Evolutionary conservation across 2,888 invertebrate species (phyloP).

Genomic region (Galerucella pusilla): DNA sequence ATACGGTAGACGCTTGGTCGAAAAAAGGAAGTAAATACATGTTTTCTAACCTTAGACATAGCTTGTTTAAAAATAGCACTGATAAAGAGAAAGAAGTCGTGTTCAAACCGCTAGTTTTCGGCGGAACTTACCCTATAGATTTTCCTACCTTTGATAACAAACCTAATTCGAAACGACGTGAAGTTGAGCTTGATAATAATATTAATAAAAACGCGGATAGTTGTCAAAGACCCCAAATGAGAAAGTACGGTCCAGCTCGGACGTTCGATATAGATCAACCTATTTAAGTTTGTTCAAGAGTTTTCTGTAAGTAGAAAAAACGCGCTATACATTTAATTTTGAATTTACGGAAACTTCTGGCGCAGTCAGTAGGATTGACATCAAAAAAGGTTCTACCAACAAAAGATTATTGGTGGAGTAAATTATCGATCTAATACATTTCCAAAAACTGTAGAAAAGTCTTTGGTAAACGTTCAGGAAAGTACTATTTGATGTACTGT

Average conservation of each 20-base stretch:
- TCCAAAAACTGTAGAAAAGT: too few relatives aligned
- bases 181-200: conserved; percentile 27
- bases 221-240: conserved; percentile 53
- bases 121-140: conserved; percentile 89
- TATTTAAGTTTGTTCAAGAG: conserved; percentile 54
- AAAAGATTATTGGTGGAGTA: too few relatives aligned
- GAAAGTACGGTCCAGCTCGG: conserved; percentile 66
- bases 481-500: too few relatives aligned
- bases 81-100: conserved; percentile 56
- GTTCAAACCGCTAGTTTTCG: conserved; percentile 80
- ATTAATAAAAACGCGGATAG: conserved; percentile 15
- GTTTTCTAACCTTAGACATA: conserved; percentile 60
- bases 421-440: too few relatives aligned
- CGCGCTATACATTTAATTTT: background rate
- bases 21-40: conserved; percentile 60
- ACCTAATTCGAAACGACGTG: conserved; percentile 28
- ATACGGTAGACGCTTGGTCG: conserved; percentile 75
- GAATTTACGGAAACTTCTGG: background rate
- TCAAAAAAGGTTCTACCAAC: too few relatives aligned
- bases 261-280: conserved; percentile 72
- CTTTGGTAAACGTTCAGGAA: too few relatives aligned
- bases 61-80: conserved; percentile 58
- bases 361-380: too few relatives aligned
- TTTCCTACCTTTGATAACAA: conserved; percentile 66
- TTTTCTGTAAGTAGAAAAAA: background rate